These are phyloP conservation scores for Neoitamus cyanurus DNA, from an alignment of 2,888 invertebrate species.

Conservation along the genomic window DNA sequence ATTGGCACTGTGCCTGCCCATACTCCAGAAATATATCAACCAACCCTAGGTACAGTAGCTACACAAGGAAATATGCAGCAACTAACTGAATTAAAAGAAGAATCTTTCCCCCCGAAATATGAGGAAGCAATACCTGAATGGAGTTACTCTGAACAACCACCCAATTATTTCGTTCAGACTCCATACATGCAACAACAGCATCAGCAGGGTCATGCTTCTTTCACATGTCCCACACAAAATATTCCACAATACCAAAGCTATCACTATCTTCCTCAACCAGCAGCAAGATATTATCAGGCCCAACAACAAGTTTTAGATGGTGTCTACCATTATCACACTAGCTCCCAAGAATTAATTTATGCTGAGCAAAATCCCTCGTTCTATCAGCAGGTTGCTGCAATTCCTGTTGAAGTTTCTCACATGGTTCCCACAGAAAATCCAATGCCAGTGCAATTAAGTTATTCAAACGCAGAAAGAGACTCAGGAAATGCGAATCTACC, in stretches of 20 bases:
- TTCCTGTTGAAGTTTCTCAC: constrained; percentile 39
- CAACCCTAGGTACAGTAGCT: not conserved
- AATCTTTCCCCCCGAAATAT: not conserved
- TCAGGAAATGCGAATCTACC: not conserved
- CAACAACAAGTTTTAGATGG: constrained; percentile 52
- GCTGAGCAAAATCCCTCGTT: constrained; percentile 54
- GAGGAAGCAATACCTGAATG: constrained; percentile 16
- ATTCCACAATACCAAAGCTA: constrained; percentile 55
- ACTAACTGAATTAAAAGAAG: not conserved
- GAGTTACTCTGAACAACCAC: constrained; percentile 32
- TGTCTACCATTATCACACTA: constrained; percentile 56
- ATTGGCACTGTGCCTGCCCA: not conserved
- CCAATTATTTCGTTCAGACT: constrained; percentile 2
- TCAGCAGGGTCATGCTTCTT: constrained; percentile 15
- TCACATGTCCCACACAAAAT: not conserved
- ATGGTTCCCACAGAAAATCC: constrained; percentile 42
- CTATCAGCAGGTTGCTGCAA: constrained; percentile 51
- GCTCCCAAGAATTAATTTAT: constrained; percentile 52
- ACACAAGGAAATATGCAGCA: not conserved
- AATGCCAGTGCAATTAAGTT: constrained; percentile 45
- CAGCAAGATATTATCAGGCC: constrained; percentile 60
- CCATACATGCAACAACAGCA: constrained; percentile 54
- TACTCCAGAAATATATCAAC: not conserved
- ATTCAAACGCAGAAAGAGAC: not conserved
- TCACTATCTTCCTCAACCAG: constrained; percentile 56